Evolutionary conservation across 2,888 invertebrate genomes (phyloP).

Genomic region (Microchrysa polita): DNA sequence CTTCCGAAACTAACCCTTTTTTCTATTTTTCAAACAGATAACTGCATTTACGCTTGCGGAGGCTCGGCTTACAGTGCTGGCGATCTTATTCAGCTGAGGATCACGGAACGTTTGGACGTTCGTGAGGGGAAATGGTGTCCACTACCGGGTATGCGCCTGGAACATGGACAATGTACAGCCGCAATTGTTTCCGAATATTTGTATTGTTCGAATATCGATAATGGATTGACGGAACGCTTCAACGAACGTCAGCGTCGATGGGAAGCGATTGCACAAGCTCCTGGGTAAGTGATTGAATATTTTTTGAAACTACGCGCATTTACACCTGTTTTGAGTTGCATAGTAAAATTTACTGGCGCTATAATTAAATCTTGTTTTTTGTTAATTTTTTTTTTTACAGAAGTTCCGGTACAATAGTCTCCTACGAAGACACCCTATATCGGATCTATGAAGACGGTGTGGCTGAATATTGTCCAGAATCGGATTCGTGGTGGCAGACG

Average conservation of each 20-base stretch:
- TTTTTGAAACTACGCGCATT: too few relatives aligned
- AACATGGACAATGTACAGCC: slow-evolving; percentile 11
- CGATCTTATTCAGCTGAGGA: not conserved
- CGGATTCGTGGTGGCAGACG: too few relatives aligned
- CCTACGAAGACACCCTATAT: too few relatives aligned
- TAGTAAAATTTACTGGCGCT: too few relatives aligned
- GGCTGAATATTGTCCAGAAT: too few relatives aligned
- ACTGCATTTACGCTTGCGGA: slow-evolving; percentile 36
- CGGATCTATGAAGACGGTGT: too few relatives aligned
- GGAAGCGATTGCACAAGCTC: slow-evolving; percentile 29
- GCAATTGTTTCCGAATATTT: slow-evolving; percentile 11
- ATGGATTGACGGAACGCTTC: slow-evolving; percentile 36
- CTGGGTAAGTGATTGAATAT: slow-evolving; percentile 28
- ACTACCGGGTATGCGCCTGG: not conserved
- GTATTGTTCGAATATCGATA: slow-evolving; percentile 26
- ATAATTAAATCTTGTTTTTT: too few relatives aligned
- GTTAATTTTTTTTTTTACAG: too few relatives aligned
- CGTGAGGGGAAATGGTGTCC: slow-evolving; percentile 34
- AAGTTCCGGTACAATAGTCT: too few relatives aligned
- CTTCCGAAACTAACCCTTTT: too few relatives aligned
- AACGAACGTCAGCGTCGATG: slow-evolving; percentile 22
- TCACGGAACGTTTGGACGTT: slow-evolving; percentile 29
- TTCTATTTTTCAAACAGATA: not conserved
- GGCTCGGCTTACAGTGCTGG: not conserved
- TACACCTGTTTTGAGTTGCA: too few relatives aligned